Base-by-base conservation (phyloP, 2,888 invertebrate genomes). In the Polylopha cassiicola region DNA sequence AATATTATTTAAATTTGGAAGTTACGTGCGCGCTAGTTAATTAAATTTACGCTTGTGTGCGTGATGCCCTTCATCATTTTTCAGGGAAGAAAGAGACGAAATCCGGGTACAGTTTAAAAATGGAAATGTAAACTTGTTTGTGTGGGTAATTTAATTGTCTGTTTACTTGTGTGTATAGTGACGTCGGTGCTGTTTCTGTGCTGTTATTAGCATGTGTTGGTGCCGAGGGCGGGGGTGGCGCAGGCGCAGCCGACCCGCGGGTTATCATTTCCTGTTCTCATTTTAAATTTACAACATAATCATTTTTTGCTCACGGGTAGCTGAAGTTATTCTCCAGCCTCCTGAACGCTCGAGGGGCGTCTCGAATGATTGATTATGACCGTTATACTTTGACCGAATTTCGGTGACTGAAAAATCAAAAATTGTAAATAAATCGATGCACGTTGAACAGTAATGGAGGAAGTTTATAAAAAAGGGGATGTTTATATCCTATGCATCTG, bases 261-360 rank as follows among this genome's bases (percentile, higher is more conserved):
- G 82, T 85, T 84, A 85, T 85, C 82, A 84, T 82, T 76, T 85
- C 86, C 85, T 84, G 84, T 82, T 74, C 79, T 72, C 73, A 78
- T 80, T 84, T 80, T 74, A 79, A 76, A 77, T 81, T 78, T 82
- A 81, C 78, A 78, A 73, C 80, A 67, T 69, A 61, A 62, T 57
- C 55, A 58, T 77, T 81, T 81, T 80, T 80, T 76, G 70, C 69
- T 55, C 34, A 47, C 55, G 60, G 68, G 65, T 58, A 51, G 61
- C 67, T 71, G 68, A 59, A 67, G 55, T 46, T 53, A 45, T 50
- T 51, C 44, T 49, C 43, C 10, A 18, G 24, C 18, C n/a, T n/a
- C 8, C 21, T 32, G 22, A 32, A 26, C 22, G n/a, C 26, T 34
- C 36, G 16, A 15, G n/a, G 23, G 39, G 31, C 30, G 14, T 26